Conservation (phyloP, 1,140 invertebrate species). For the Harpegnathos saltator region DNA sequence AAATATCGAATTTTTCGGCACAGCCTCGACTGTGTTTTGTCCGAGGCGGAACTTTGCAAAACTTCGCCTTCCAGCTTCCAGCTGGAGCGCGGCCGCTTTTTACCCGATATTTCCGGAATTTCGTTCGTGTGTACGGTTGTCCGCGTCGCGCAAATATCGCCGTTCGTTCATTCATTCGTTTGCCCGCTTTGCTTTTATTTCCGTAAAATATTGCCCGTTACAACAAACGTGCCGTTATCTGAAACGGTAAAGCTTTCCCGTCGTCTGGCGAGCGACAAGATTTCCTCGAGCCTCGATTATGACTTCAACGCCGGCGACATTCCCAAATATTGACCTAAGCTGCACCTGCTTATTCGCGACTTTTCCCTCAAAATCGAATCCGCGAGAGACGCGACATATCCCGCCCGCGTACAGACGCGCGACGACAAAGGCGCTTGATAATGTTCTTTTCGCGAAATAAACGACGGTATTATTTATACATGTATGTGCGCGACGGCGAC, state of each 20-base stretch:
- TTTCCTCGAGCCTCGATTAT: conserved; percentile 46
- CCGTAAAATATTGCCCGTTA: conserved; percentile 26
- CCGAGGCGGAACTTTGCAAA: not conserved
- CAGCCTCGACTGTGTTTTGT: not conserved
- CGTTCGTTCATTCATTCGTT: too few relatives aligned
- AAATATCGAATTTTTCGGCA: not conserved
- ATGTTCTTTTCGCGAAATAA: not conserved
- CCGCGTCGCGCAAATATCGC: conserved; percentile 2
- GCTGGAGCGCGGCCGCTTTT: conserved; percentile 7
- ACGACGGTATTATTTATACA: not conserved
- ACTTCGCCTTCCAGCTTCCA: not conserved
- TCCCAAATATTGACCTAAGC: conserved; percentile 63
- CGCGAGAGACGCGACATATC: not conserved
- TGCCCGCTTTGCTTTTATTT: conserved; percentile 27
- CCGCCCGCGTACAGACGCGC: too few relatives aligned
- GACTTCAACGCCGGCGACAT: conserved; percentile 37
- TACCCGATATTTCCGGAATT: not conserved
- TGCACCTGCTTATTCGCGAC: conserved; percentile 26
- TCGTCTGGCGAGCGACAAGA: conserved; percentile 42
- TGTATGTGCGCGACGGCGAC: not conserved
- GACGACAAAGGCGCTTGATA: conserved; percentile 1
- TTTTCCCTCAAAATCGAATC: conserved; percentile 32
- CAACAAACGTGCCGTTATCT: conserved; percentile 37
- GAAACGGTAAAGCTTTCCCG: conserved; percentile 5
- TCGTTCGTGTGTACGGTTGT: not conserved